Percentiles rank a stretch among this genome's conserved stretches.
Evolutionary conservation across 2,888 invertebrate species (phyloP).

Genomic region (Mesochorus sp.): DNA sequence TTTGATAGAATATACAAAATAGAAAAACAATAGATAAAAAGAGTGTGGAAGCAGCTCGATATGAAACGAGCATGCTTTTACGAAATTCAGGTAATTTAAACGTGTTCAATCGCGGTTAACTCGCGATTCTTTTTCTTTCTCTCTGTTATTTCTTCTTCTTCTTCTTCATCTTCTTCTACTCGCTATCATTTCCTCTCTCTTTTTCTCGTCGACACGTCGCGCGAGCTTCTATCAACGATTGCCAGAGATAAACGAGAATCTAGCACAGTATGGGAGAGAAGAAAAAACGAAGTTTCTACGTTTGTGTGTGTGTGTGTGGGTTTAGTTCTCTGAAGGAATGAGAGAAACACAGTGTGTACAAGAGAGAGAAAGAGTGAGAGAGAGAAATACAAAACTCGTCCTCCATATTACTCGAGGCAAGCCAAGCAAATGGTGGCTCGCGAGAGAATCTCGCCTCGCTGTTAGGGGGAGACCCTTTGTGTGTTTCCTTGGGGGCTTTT

Average conservation of each 20-base stretch:
- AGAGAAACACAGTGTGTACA: constrained; percentile 39
- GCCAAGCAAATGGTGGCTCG: constrained; percentile 80
- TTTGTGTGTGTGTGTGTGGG: constrained; percentile 14
- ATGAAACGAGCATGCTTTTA: constrained; percentile 72
- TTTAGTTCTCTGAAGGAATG: constrained; percentile 19
- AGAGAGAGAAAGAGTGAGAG: constrained; percentile 61
- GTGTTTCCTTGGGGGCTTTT: constrained; percentile 44
- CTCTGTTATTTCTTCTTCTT: constrained; percentile 5
- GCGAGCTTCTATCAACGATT: background rate
- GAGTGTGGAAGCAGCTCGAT: constrained; percentile 53
- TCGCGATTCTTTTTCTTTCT: background rate
- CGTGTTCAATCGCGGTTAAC: background rate
- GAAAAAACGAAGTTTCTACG: constrained; percentile 22
- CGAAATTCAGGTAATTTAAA: constrained; percentile 73
- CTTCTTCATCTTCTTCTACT: constrained; percentile 60
- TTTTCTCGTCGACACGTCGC: background rate
- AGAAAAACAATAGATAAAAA: background rate
- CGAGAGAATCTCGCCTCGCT: constrained; percentile 61
- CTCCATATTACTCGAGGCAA: constrained; percentile 78
- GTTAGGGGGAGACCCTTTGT: constrained; percentile 71
- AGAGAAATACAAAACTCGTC: constrained; percentile 73
- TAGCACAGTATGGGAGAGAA: constrained; percentile 41
- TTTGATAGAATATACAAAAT: background rate
- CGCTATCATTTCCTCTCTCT: background rate
- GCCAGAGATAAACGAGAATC: constrained; percentile 33